phyloP scores from a whole-genome alignment of 2,888 invertebrate species.

The Eilema griseolum region DNA sequence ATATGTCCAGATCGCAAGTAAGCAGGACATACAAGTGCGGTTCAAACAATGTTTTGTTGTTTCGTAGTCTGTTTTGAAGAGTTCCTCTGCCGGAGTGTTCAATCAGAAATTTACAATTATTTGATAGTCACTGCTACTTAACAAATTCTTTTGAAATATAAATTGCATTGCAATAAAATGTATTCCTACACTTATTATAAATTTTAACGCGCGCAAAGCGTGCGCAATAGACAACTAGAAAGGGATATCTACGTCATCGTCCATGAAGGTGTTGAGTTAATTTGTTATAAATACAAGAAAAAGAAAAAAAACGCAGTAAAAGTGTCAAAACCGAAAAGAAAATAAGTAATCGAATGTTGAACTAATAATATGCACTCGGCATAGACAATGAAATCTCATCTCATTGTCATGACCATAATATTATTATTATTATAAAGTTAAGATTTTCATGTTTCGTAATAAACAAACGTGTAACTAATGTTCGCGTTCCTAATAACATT shows the following conservation, averaged over 20 bases:
- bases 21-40: background rate
- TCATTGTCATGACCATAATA: slow-evolving; percentile 1
- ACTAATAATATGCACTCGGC: background rate
- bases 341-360: background rate
- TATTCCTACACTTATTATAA: background rate
- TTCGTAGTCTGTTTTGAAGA: background rate
- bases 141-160: background rate
- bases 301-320: background rate
- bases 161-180: background rate
- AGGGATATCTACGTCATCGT: slow-evolving; percentile 46
- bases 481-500: background rate
- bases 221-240: slow-evolving; percentile 23
- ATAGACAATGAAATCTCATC: background rate
- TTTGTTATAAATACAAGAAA: background rate
- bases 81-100: background rate
- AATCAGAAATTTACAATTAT: background rate
- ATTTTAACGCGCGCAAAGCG: slow-evolving; percentile 6
- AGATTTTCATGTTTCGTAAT: background rate
- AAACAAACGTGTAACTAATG: background rate
- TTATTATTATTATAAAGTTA: background rate
- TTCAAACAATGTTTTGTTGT: background rate
- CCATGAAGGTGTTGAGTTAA: slow-evolving; percentile 14
- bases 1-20: background rate
- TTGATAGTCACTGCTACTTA: background rate
- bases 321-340: background rate